phyloP scores from a whole-genome alignment of 2,888 invertebrate species.

The Drosophila fungiperda region DNA sequence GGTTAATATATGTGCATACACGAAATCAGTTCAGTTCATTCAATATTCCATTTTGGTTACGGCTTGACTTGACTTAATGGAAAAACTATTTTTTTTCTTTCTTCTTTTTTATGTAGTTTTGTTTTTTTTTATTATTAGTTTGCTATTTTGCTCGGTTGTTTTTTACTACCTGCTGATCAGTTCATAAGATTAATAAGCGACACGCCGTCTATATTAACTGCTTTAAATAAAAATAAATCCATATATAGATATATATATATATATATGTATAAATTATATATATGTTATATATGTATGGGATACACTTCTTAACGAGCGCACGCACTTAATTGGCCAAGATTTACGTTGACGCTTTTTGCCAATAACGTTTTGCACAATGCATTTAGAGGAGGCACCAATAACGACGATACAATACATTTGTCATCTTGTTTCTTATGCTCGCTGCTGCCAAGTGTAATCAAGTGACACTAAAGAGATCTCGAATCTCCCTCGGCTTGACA shows the following conservation, averaged over 20 bases:
- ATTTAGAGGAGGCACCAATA: conserved; percentile 26
- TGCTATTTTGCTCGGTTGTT: conserved; percentile 1
- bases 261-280: neutral
- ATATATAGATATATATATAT: conserved; percentile 11
- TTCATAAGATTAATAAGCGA: conserved; percentile 46
- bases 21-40: conserved; percentile 58
- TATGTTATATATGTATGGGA: neutral
- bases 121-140: conserved; percentile 16
- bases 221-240: conserved; percentile 7
- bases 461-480: conserved; percentile 75
- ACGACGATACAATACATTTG: conserved; percentile 23
- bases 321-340: conserved; percentile 71
- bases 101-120: neutral
- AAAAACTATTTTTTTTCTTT: conserved; percentile 43
- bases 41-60: conserved; percentile 69
- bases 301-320: conserved; percentile 58
- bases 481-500: conserved; percentile 71
- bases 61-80: conserved; percentile 44
- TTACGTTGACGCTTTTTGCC: conserved; percentile 59
- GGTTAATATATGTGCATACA: conserved; percentile 74
- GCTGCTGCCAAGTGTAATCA: conserved; percentile 69
- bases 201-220: conserved; percentile 63
- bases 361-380: conserved; percentile 44
- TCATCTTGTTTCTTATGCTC: conserved; percentile 29
- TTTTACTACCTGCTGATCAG: conserved; percentile 39